Evolutionary conservation across 2,888 invertebrate genomes (phyloP), one percentile per base, ranked within the genome.

Genomic region (Nymphalis c-album): DNA sequence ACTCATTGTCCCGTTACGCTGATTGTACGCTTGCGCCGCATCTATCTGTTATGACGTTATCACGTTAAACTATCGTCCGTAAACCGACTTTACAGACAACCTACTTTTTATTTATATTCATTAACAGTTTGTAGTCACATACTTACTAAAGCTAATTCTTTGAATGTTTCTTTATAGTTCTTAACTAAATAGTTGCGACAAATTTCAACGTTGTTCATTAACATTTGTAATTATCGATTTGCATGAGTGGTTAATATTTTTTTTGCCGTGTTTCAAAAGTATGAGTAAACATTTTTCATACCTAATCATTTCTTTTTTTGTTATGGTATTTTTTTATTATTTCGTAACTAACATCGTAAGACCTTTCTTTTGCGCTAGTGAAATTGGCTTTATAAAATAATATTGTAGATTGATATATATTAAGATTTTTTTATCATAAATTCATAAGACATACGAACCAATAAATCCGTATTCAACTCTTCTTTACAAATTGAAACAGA

Each of bases 191-290:
- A 71, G 79, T 80, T 75, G 76, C 76, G 72, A 75, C 73, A 73
- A 22, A 16, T 22, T 22, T 48, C 17, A 20, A 60, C 46, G n/a
- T 47, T 53, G 46, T 71, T 79, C 76, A 80, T 72, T 73, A 74
- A 80, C 80, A 82, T 77, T 71, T 26, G 31, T 55, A 16, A 17
- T 55, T 55, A 64, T 73, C 77, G 77, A 80, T 78, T 72, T 83
- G 86, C 86, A 86, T 87, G 86, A 66, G 53, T 57, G 62, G 45
- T 64, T 67, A 20, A 47, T 31, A 64, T 18, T 47, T 46, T 45
- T 60, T 20, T 61, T 69, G 26, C 26, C 50, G 58, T 50, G 26
- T 20, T 40, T 22, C 45, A n/a, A 17, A 51, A 47, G 7, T 35
- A 45, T 46, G 40, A 46, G 10, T 60, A 51, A 62, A 47, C 10